Percentiles rank a stretch among this genome's conserved stretches.
Evolutionary conservation across 2,797 vertebrate genomes (phyloP).

Genomic region (Notoglanidium macrostoma): DNA sequence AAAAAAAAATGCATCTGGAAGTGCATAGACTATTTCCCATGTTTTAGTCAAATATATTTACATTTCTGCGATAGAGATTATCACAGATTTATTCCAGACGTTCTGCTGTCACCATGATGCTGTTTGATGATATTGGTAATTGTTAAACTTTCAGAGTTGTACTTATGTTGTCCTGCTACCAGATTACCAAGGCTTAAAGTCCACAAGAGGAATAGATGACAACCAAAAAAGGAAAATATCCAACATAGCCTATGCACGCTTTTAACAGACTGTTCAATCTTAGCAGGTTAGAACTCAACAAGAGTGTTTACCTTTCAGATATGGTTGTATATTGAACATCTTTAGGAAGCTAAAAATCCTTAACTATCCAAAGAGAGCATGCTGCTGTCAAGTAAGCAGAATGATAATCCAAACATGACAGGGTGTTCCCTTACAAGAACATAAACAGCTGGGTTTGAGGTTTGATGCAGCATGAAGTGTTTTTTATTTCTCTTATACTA

Average conservation of each 20-base stretch:
- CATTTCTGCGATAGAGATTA: constrained; percentile 4
- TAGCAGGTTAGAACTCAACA: too few relatives aligned
- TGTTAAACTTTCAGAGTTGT: neutral
- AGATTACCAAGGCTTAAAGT: neutral
- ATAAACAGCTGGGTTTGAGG: neutral
- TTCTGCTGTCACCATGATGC: neutral
- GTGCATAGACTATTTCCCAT: constrained; percentile 7
- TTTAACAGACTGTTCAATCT: neutral
- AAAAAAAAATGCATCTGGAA: constrained; percentile 16
- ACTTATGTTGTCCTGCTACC: neutral
- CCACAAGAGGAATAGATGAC: neutral
- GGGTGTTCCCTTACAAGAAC: neutral
- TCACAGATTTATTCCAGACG: neutral
- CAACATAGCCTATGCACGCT: too few relatives aligned
- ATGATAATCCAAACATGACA: neutral
- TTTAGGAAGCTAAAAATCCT: neutral
- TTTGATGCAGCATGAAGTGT: neutral
- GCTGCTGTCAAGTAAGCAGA: neutral
- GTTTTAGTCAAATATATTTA: constrained; percentile 30
- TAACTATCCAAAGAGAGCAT: neutral
- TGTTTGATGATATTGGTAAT: neutral
- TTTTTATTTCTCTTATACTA: neutral
- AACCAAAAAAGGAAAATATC: neutral
- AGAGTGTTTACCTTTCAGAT: neutral
- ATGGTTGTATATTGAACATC: neutral